Conservation (phyloP, 2,113 vertebrate genomes). For the Gila orcuttii region DNA sequence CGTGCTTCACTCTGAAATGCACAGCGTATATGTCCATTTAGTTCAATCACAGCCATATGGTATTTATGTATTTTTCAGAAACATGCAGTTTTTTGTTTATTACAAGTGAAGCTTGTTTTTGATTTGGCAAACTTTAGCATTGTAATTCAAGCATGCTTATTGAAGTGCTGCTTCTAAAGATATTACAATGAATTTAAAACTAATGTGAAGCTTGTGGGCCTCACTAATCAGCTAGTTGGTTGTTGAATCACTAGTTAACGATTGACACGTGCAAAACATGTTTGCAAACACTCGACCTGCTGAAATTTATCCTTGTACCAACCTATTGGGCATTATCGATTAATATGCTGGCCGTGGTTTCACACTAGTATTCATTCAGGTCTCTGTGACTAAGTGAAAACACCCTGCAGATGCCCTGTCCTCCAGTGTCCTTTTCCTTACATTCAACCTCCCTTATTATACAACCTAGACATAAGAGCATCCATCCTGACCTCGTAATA, state of each 20-base stretch:
- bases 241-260: neutral
- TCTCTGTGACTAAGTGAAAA: conserved; percentile 4
- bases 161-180: neutral
- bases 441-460: neutral
- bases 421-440: conserved; percentile 19
- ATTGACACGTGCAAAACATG: neutral
- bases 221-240: neutral
- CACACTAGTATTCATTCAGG: conserved; percentile 9
- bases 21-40: no score
- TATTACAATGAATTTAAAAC: neutral
- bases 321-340: neutral
- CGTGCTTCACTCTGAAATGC: no score
- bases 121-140: neutral
- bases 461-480: neutral
- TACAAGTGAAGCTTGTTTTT: neutral
- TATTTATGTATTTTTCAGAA: no score
- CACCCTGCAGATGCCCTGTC: conserved; percentile 18
- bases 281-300: neutral
- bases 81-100: no score
- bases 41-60: no score
- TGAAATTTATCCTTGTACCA: conserved; percentile 13
- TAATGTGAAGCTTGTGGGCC: neutral
- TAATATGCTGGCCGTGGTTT: neutral
- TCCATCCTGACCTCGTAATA: neutral
- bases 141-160: neutral